Evolutionary conservation across 2,113 vertebrate species (phyloP).

Genomic region (Lycocorax pyrrhopterus): DNA sequence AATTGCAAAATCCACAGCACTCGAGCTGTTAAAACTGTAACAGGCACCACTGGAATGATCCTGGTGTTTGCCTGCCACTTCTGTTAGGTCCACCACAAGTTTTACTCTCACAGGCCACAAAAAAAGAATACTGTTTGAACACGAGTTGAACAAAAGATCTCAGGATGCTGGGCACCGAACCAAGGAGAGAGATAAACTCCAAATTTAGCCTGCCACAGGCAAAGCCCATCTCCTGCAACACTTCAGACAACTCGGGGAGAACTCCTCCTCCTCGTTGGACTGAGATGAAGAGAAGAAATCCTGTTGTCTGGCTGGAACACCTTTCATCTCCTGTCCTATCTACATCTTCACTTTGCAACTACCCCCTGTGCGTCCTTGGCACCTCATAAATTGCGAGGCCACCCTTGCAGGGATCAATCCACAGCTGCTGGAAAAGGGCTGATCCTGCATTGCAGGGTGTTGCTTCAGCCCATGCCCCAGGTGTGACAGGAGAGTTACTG

Average conservation of each 20-base stretch:
- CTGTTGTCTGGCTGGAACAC: not conserved
- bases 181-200: not conserved
- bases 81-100: not conserved
- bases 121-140: not conserved
- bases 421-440: not conserved
- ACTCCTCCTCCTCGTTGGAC: not conserved
- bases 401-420: not conserved
- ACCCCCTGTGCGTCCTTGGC: not conserved
- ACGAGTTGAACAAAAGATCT: not conserved
- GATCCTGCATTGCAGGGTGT: not conserved
- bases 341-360: not conserved
- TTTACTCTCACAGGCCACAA: not conserved
- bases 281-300: not conserved
- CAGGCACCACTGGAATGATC: not conserved
- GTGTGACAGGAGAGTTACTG: not conserved
- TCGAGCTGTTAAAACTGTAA: not conserved
- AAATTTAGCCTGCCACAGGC: not conserved
- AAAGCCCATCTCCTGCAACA: conserved; percentile 14
- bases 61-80: not conserved
- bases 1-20: not conserved
- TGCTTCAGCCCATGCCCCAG: not conserved
- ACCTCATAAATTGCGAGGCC: not conserved
- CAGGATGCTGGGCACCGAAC: conserved; percentile 1
- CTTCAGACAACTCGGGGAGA: not conserved
- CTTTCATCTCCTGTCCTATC: not conserved